Conservation (phyloP, 2,797 vertebrate genomes). For the Xerus rutilus region DNA sequence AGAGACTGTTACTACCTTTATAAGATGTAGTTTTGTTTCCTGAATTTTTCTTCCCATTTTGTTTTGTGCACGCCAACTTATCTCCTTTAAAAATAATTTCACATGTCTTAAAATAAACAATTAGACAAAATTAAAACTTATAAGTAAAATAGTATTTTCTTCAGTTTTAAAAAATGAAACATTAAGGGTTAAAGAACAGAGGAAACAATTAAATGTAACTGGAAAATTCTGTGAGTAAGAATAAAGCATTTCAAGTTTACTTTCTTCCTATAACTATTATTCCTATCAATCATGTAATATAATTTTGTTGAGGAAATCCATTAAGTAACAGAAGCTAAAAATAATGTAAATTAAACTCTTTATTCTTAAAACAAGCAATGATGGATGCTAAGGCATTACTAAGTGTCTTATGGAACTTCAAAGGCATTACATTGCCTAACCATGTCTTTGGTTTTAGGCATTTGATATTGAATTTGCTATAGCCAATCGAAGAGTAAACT, state of each 20-base stretch:
- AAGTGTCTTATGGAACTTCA: slow-evolving; percentile 52
- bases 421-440: background rate
- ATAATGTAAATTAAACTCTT: slow-evolving; percentile 51
- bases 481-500: slow-evolving; percentile 43
- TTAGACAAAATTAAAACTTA: slow-evolving; percentile 1
- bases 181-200: background rate
- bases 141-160: background rate
- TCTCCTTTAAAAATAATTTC: background rate
- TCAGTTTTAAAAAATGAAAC: slow-evolving; percentile 8
- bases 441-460: background rate
- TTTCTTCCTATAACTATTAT: slow-evolving; percentile 5
- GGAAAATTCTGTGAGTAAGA: slow-evolving; percentile 70
- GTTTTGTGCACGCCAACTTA: background rate
- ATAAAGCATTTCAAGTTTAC: slow-evolving; percentile 59
- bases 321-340: background rate
- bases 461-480: slow-evolving; percentile 1
- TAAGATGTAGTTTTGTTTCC: background rate
- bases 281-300: background rate
- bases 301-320: slow-evolving; percentile 35
- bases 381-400: background rate
- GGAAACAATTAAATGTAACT: background rate
- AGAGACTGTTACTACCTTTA: background rate
- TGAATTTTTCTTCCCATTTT: background rate
- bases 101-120: background rate
- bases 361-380: background rate